Evolutionary conservation across 2,113 vertebrate genomes (phyloP).

Genomic region (Osmerus eperlanus): DNA sequence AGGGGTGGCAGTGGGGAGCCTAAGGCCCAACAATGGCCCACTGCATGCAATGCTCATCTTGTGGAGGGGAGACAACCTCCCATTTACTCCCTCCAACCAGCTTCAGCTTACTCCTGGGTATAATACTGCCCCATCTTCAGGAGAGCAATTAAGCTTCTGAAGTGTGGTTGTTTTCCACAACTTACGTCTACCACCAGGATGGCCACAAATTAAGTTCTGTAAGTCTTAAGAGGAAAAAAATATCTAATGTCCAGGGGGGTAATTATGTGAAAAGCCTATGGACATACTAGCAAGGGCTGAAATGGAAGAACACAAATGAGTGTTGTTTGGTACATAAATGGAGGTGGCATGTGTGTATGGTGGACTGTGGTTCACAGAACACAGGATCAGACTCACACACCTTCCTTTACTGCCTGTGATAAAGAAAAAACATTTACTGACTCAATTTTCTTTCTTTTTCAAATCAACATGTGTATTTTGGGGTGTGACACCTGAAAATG

Average conservation of each 20-base stretch:
- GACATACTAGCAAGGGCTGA: constrained; percentile 26
- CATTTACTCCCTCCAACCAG: not conserved
- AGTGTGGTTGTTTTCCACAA: constrained; percentile 14
- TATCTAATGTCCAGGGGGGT: no score
- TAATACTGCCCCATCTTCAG: constrained; percentile 23
- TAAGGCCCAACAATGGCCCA: constrained; percentile 15
- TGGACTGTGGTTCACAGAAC: constrained; percentile 17
- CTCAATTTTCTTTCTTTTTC: constrained; percentile 79
- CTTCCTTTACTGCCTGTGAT: constrained; percentile 8
- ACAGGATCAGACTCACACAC: constrained; percentile 11
- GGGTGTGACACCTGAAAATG: constrained; percentile 80
- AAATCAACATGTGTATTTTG: constrained; percentile 50
- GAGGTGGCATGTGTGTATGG: constrained; percentile 7
- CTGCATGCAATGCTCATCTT: constrained; percentile 30
- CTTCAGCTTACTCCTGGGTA: constrained; percentile 25
- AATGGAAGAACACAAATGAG: constrained; percentile 48
- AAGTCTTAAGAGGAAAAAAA: no score
- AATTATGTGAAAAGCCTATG: constrained; percentile 12
- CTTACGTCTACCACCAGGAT: not conserved
- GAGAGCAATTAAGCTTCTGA: constrained; percentile 6
- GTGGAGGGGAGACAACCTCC: constrained; percentile 12
- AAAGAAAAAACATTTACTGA: constrained; percentile 41
- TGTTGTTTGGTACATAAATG: constrained; percentile 44
- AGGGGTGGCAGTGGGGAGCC: constrained; percentile 18
- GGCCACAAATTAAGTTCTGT: constrained; percentile 21